A percentile compares a stretch with the other conserved stretches of the same genome.
These are phyloP conservation scores for Itoplectis maculator DNA, from an alignment of 2,888 invertebrate genomes.

Conservation along the genomic window DNA sequence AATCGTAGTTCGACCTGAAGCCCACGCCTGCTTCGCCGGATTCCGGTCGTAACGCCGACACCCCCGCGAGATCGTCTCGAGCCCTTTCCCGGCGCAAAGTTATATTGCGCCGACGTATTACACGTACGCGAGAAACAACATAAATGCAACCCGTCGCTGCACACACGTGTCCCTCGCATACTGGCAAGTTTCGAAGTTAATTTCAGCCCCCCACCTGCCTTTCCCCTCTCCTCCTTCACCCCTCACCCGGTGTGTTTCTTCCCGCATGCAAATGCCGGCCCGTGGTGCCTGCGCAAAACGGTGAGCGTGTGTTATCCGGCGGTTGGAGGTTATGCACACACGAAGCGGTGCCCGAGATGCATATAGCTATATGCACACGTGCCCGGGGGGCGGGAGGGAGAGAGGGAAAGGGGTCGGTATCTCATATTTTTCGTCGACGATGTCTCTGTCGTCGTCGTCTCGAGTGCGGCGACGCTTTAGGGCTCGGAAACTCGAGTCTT, in stretches of 20 bases:
- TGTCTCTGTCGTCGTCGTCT: constrained; percentile 48
- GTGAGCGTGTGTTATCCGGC: constrained; percentile 21
- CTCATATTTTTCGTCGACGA: constrained; percentile 57
- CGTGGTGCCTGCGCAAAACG: not conserved
- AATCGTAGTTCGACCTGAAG: not conserved
- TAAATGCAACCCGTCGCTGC: constrained; percentile 53
- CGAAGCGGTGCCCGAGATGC: constrained; percentile 26
- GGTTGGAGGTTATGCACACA: constrained; percentile 19
- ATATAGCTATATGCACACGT: constrained; percentile 16
- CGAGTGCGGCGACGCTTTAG: constrained; percentile 40
- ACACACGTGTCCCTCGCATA: constrained; percentile 42
- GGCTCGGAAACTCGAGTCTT: constrained; percentile 25
- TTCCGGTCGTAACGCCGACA: not conserved
- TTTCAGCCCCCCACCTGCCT: constrained; percentile 27
- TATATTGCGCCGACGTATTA: constrained; percentile 39
- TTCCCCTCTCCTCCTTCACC: not conserved
- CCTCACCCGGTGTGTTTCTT: constrained; percentile 31
- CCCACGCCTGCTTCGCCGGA: not conserved
- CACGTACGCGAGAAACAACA: constrained; percentile 26
- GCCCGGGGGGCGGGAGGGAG: too few species aligned
- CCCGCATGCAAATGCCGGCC: constrained; percentile 54
- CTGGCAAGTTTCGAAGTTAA: constrained; percentile 61
- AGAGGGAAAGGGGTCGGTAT: not conserved
- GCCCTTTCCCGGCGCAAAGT: constrained; percentile 2
- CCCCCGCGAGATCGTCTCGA: not conserved